Percentiles rank a stretch among this genome's conserved stretches.
Evolutionary conservation across 2,888 invertebrate genomes (phyloP).

Genomic region (Agrypnus murinus): DNA sequence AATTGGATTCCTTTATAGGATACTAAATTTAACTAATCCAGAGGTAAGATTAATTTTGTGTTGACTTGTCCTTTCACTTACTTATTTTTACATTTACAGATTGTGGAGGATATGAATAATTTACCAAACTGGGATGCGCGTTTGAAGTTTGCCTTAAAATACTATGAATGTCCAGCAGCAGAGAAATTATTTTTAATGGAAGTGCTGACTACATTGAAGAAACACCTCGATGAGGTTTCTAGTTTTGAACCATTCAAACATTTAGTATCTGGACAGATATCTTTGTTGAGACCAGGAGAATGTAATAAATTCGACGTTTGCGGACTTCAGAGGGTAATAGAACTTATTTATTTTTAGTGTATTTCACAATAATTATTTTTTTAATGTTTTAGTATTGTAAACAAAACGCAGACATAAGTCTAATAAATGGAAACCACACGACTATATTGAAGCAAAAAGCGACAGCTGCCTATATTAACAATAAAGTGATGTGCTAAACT

Average conservation of each 20-base stretch:
- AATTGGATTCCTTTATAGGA: conserved; percentile 75
- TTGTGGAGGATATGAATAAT: conserved; percentile 60
- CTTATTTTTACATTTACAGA: conserved; percentile 49
- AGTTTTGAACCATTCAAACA: conserved; percentile 59
- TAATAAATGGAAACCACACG: conserved; percentile 82
- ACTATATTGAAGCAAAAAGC: conserved; percentile 80
- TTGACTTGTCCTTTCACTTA: no score
- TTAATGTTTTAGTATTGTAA: conserved; percentile 74
- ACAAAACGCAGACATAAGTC: conserved; percentile 76
- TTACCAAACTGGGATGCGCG: conserved; percentile 61
- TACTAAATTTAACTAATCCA: conserved; percentile 72
- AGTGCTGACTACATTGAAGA: conserved; percentile 60
- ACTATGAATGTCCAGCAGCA: conserved; percentile 56
- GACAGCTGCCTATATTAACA: conserved; percentile 78
- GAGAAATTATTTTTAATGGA: conserved; percentile 57
- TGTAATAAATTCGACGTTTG: conserved; percentile 67
- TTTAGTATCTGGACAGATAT: conserved; percentile 61
- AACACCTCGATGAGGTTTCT: conserved; percentile 59
- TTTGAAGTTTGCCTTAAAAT: conserved; percentile 59
- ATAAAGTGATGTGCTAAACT: conserved; percentile 55
- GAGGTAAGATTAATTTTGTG: conserved; percentile 60
- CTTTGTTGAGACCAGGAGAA: conserved; percentile 65
- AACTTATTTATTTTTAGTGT: neutral
- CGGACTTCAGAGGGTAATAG: conserved; percentile 64
- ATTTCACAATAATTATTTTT: neutral